Conservation (phyloP, 2,113 vertebrate genomes). For the Sinocyclocheilus grahami region DNA sequence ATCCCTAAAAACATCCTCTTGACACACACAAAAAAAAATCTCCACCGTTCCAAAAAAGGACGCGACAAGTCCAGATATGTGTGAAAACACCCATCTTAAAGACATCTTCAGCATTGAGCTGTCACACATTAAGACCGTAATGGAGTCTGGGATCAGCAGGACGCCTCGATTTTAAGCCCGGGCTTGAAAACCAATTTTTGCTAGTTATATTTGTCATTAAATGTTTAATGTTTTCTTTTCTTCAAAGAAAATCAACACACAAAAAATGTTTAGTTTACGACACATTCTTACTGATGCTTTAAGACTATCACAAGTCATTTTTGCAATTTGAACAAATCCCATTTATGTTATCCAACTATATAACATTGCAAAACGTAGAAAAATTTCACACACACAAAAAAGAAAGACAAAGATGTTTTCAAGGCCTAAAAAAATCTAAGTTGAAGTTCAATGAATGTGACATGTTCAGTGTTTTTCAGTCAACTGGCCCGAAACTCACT, state of each 20-base stretch:
- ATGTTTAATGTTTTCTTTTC: too few species aligned
- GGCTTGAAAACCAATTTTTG: constrained; percentile 14
- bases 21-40: not conserved
- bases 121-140: constrained; percentile 62
- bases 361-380: not conserved
- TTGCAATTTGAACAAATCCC: not conserved
- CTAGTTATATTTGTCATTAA: too few species aligned
- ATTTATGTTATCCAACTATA: not conserved
- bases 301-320: not conserved
- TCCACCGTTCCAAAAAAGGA: constrained; percentile 19
- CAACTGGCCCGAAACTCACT: not conserved
- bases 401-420: not conserved
- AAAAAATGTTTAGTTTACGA: not conserved
- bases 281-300: not conserved
- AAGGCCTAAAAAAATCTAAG: not conserved
- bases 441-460: not conserved
- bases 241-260: too few species aligned
- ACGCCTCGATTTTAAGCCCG: constrained; percentile 32
- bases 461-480: not conserved
- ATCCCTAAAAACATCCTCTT: constrained; percentile 8
- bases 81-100: constrained; percentile 41
- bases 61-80: constrained; percentile 41
- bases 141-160: constrained; percentile 58
- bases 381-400: too few species aligned
- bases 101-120: constrained; percentile 46